Evolutionary conservation across 2,888 invertebrate genomes (phyloP).

Genomic region (Chelonus formosanus): DNA sequence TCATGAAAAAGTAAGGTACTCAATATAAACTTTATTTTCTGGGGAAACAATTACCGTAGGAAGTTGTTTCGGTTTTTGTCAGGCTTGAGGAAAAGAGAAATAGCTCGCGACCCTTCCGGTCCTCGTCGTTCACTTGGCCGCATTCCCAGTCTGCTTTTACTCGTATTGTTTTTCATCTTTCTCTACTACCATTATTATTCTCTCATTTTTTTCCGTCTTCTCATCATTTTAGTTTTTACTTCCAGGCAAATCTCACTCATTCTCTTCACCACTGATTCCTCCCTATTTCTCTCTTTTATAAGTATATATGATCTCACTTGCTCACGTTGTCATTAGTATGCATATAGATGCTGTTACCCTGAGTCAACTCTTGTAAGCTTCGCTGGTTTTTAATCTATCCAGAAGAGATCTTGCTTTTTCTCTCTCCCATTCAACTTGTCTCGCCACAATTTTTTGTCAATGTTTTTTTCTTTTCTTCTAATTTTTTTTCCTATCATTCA

Average conservation of each 20-base stretch:
- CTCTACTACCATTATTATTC: slow-evolving; percentile 1
- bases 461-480: slow-evolving; percentile 11
- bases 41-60: slow-evolving; percentile 24
- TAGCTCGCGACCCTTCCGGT: slow-evolving; percentile 26
- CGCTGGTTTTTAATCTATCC: slow-evolving; percentile 13
- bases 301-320: neutral
- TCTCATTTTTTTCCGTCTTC: slow-evolving; percentile 13
- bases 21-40: slow-evolving; percentile 22
- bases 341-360: slow-evolving; percentile 11
- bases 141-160: slow-evolving; percentile 33
- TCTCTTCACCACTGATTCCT: no score
- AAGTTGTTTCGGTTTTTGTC: slow-evolving; percentile 18
- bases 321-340: neutral
- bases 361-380: slow-evolving; percentile 12
- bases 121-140: slow-evolving; percentile 28
- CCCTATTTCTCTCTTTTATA: slow-evolving; percentile 10
- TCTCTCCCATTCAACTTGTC: slow-evolving; percentile 7
- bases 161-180: slow-evolving; percentile 21
- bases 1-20: slow-evolving; percentile 16
- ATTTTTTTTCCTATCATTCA: slow-evolving; percentile 3
- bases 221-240: slow-evolving; percentile 29
- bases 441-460: slow-evolving; percentile 5
- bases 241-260: neutral
- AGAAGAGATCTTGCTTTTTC: neutral
- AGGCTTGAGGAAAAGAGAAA: slow-evolving; percentile 1